Evolutionary conservation across 2,888 invertebrate genomes (phyloP).

Genomic region (Drosophila pseudotalamancana): DNA sequence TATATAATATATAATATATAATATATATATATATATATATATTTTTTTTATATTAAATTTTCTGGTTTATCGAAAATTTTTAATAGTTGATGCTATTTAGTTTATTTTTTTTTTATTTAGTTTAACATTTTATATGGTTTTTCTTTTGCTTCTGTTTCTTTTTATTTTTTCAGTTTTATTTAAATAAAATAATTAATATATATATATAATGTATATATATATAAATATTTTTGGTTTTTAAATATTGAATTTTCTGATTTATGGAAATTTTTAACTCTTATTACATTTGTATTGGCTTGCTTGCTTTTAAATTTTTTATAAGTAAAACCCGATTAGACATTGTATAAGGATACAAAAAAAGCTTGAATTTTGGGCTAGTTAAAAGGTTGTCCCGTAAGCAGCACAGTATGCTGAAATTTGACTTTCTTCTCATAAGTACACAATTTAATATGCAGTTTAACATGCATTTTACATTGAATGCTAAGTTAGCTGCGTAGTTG

Average conservation of each 20-base stretch:
- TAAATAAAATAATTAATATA: conserved; percentile 12
- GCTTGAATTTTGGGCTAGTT: too few species aligned
- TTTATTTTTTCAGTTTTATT: neutral
- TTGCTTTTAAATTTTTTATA: too few species aligned
- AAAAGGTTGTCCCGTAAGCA: too few species aligned
- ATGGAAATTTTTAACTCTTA: neutral
- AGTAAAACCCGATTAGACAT: conserved; percentile 34
- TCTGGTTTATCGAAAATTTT: neutral
- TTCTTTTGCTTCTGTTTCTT: too few species aligned
- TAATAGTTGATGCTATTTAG: conserved; percentile 41
- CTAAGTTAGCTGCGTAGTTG: too few species aligned
- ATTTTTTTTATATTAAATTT: neutral
- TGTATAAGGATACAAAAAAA: neutral
- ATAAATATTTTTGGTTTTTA: too few species aligned
- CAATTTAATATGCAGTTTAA: too few species aligned
- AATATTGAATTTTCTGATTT: neutral
- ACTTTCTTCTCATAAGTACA: too few species aligned
- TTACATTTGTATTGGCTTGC: neutral
- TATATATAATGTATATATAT: too few species aligned
- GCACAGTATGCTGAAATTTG: too few species aligned
- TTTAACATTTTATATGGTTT: conserved; percentile 28
- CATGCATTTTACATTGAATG: too few species aligned
- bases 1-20: conserved; percentile 29
- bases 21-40: neutral
- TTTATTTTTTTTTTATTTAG: too few species aligned